A percentile compares a stretch with the other conserved stretches of the same genome.
Conservation (phyloP, 2,113 vertebrate species). For the Rostratula benghalensis region DNA sequence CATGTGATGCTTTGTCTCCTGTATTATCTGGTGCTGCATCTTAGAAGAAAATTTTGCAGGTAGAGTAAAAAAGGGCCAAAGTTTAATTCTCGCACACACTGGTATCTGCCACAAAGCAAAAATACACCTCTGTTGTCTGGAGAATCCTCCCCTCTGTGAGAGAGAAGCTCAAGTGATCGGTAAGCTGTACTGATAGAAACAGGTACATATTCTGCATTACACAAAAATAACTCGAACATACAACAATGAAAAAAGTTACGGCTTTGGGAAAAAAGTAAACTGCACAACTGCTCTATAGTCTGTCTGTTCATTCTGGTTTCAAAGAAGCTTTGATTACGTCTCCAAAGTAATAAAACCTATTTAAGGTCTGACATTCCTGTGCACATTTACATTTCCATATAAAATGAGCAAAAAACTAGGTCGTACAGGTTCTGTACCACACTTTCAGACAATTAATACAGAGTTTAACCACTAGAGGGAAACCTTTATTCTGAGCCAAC, state of each 20-base stretch:
- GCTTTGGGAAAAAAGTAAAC: not conserved
- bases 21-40: not conserved
- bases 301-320: not conserved
- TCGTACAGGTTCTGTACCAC: accelerated
- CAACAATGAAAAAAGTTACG: not conserved
- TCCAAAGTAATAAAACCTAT: not conserved
- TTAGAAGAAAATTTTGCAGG: not conserved
- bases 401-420: not conserved
- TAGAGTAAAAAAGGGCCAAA: not conserved
- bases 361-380: not conserved
- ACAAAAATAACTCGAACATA: not conserved
- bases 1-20: not conserved
- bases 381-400: accelerated
- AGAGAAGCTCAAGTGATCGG: not conserved
- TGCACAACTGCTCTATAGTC: accelerated
- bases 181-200: not conserved
- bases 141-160: not conserved
- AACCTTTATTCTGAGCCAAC: not conserved
- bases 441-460: accelerated
- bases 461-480: slow-evolving; percentile 22
- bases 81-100: not conserved
- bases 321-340: not conserved
- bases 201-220: not conserved
- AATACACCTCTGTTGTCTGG: not conserved
- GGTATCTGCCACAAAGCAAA: not conserved